phyloP scores from a whole-genome alignment of 1,140 invertebrate species.

The Caenorhabditis brenneri region DNA sequence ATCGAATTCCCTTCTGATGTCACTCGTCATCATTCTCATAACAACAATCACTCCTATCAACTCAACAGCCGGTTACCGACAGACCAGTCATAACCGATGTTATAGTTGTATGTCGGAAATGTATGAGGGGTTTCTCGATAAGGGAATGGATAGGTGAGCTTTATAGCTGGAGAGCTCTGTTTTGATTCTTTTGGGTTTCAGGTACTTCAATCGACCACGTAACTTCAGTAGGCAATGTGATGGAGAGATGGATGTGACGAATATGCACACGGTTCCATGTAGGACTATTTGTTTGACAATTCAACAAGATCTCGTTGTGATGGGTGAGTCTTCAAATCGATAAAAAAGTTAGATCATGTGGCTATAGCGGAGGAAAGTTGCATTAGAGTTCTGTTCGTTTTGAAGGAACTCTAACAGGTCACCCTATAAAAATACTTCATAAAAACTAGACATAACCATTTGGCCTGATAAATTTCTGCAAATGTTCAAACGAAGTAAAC shows the following conservation, averaged over 20 bases:
- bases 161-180: neutral
- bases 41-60: neutral
- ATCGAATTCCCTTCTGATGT: neutral
- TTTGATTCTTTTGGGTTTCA: neutral
- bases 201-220: conserved; percentile 49
- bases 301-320: conserved; percentile 45
- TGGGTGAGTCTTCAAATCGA: conserved; percentile 48
- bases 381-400: too few relatives aligned
- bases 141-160: conserved; percentile 39
- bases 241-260: conserved; percentile 50
- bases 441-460: too few relatives aligned
- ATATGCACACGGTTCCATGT: conserved; percentile 51
- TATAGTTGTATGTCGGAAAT: conserved; percentile 52
- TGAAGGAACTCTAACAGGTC: too few relatives aligned
- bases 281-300: conserved; percentile 57
- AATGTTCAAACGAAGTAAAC: too few relatives aligned
- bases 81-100: conserved; percentile 48
- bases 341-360: too few relatives aligned
- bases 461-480: too few relatives aligned
- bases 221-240: conserved; percentile 58
- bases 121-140: conserved; percentile 48
- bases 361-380: too few relatives aligned
- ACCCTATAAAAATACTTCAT: too few relatives aligned
- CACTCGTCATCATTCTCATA: neutral
- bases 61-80: neutral